Evolutionary conservation across 2,113 vertebrate species (phyloP).

Genomic region (Pelobates fuscus): DNA sequence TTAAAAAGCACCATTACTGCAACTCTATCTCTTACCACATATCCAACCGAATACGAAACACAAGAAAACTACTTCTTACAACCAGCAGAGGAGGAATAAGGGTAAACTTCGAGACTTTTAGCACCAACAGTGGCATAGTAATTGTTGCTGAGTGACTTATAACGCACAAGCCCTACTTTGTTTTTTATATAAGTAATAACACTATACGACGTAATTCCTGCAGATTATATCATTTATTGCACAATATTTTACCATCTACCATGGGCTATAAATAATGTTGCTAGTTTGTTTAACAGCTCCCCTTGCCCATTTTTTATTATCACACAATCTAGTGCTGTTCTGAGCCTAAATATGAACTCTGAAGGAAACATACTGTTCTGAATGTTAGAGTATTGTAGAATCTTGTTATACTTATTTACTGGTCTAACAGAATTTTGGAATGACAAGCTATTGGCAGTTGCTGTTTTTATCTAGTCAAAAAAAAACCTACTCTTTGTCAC

Average conservation of each 20-base stretch:
- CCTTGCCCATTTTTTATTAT: conserved; percentile 35
- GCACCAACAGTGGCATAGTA: neutral
- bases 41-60: neutral
- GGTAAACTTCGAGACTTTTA: neutral
- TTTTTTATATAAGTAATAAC: neutral
- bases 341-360: conserved; percentile 25
- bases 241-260: conserved; percentile 28
- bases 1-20: neutral
- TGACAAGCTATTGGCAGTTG: too few relatives aligned
- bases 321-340: conserved; percentile 26
- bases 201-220: conserved; percentile 11
- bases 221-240: conserved; percentile 34
- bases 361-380: conserved; percentile 18
- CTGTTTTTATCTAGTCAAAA: too few relatives aligned
- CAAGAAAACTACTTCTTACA: neutral
- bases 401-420: too few relatives aligned
- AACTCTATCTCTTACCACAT: neutral
- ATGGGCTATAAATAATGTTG: conserved; percentile 10
- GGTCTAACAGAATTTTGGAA: too few relatives aligned
- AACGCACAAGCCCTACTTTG: neutral
- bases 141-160: neutral
- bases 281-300: conserved; percentile 31
- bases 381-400: neutral
- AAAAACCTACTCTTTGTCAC: too few relatives aligned
- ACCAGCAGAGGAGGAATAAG: neutral